phyloP scores from a whole-genome alignment of 2,113 vertebrate genomes.

The Colaptes auratus region DNA sequence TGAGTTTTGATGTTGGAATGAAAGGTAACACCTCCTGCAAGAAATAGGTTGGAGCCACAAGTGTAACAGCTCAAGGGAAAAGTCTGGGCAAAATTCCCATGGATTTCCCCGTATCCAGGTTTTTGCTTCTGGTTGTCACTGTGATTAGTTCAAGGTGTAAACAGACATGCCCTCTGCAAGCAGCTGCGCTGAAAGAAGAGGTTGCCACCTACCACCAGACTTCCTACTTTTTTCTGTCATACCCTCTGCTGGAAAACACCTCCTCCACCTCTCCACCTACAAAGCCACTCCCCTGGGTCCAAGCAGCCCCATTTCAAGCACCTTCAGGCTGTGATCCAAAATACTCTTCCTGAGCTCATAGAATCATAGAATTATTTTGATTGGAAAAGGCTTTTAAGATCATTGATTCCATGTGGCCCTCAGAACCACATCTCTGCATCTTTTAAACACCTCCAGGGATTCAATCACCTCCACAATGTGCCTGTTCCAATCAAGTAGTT shows the following conservation, averaged over 20 bases:
- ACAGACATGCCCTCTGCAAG: constrained; percentile 36
- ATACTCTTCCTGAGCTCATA: neutral
- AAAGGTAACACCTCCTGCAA: neutral
- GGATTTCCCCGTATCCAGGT: neutral
- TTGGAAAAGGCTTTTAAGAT: too few relatives aligned
- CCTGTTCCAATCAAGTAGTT: too few relatives aligned
- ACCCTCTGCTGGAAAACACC: neutral
- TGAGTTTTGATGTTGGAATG: neutral
- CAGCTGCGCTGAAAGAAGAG: constrained; percentile 35
- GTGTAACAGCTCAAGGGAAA: constrained; percentile 1
- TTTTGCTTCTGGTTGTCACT: constrained; percentile 55
- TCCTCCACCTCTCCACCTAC: neutral
- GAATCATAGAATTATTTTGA: too few relatives aligned
- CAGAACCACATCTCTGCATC: too few relatives aligned
- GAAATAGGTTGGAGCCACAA: neutral
- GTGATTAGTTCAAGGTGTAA: constrained; percentile 55
- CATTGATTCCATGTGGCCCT: too few relatives aligned
- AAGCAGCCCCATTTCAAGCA: neutral
- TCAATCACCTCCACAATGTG: too few relatives aligned
- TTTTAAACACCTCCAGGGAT: too few relatives aligned
- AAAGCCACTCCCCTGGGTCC: neutral
- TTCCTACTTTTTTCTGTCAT: neutral
- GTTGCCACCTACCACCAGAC: constrained; percentile 13
- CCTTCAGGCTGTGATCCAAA: neutral
- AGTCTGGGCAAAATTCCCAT: constrained; percentile 52